Conservation (phyloP, 2,797 vertebrate species). For the Lophotriccus pileatus region DNA sequence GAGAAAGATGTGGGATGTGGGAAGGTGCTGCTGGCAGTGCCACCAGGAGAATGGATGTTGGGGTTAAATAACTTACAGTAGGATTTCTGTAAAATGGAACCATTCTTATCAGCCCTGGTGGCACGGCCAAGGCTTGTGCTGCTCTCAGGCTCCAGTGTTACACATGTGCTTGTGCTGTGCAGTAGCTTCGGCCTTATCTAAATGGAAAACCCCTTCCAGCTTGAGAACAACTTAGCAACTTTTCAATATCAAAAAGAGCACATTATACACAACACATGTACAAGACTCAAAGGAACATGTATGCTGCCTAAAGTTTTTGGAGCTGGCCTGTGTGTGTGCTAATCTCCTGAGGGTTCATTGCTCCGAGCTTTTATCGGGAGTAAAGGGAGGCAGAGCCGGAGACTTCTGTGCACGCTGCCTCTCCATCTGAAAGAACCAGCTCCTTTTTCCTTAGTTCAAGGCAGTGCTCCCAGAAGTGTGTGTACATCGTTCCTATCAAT, state of each 20-base stretch:
- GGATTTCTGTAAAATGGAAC: background rate
- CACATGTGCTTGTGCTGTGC: background rate
- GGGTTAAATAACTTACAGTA: background rate
- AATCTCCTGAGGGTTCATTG: slow-evolving; percentile 55
- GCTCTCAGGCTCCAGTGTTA: background rate
- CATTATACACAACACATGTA: slow-evolving; percentile 52
- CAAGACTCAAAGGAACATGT: slow-evolving; percentile 60
- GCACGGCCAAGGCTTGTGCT: accelerated
- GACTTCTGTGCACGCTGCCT: slow-evolving; percentile 30
- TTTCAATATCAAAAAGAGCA: slow-evolving; percentile 50
- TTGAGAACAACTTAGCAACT: slow-evolving; percentile 43
- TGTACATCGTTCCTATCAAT: slow-evolving; percentile 50
- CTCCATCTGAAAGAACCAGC: slow-evolving; percentile 61
- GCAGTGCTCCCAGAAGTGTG: slow-evolving; percentile 22
- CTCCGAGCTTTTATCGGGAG: slow-evolving; percentile 47
- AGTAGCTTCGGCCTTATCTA: slow-evolving; percentile 53
- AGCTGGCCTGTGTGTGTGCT: background rate
- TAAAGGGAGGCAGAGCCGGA: slow-evolving; percentile 38
- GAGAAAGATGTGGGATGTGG: background rate
- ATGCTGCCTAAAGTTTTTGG: slow-evolving; percentile 57
- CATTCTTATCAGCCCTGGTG: background rate
- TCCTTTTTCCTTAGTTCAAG: slow-evolving; percentile 61
- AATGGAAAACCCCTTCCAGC: slow-evolving; percentile 61
- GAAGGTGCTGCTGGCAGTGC: background rate
- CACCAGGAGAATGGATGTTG: background rate